These are phyloP conservation scores for Omphaloscelis lunosa DNA, from an alignment of 2,888 invertebrate species.

Conservation along the genomic window DNA sequence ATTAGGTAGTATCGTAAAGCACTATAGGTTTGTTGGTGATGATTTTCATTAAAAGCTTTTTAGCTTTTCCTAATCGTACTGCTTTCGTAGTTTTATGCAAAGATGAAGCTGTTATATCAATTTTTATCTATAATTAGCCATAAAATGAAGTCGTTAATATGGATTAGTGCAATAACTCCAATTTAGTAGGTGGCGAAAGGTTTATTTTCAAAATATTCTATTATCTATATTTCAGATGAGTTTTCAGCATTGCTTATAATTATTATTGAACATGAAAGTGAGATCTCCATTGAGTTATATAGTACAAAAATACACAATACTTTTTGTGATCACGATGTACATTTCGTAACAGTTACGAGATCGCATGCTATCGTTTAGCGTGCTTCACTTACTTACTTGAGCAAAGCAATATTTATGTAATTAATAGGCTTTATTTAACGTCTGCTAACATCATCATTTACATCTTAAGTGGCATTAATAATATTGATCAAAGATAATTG, in stretches of 20 bases:
- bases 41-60: background rate
- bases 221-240: no score
- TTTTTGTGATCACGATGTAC: conserved; percentile 49
- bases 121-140: background rate
- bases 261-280: conserved; percentile 13
- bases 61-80: background rate
- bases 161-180: background rate
- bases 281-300: conserved; percentile 38
- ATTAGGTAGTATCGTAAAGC: background rate
- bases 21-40: background rate
- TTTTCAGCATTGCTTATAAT: no score
- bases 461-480: conserved; percentile 24
- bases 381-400: conserved; percentile 50
- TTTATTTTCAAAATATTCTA: background rate
- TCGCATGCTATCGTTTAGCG: conserved; percentile 51
- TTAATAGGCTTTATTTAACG: conserved; percentile 42
- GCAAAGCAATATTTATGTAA: conserved; percentile 48
- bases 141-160: background rate
- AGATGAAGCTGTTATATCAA: background rate
- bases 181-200: background rate
- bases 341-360: conserved; percentile 59
- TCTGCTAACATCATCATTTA: conserved; percentile 34
- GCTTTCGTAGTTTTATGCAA: background rate
- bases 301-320: conserved; percentile 30
- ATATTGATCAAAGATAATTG: background rate